Evolutionary conservation across 2,797 vertebrate genomes (phyloP).

Genomic region (Peromyscus attwateri): DNA sequence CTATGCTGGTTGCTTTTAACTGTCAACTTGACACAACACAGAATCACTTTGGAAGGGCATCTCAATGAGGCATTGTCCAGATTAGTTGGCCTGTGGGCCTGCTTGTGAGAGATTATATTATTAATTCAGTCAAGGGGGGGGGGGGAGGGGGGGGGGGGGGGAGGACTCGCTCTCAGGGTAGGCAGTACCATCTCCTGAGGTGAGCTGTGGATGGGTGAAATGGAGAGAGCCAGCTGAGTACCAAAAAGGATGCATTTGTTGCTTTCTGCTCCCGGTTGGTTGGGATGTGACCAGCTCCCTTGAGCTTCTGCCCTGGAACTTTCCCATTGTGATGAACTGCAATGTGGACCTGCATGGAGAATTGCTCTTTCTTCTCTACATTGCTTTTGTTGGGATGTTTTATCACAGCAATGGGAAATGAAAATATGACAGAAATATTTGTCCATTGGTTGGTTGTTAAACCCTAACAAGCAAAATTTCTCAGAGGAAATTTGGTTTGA

Average conservation of each 20-base stretch:
- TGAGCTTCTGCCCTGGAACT: neutral
- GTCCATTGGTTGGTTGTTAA: neutral
- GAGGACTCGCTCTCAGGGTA: neutral
- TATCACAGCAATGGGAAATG: neutral
- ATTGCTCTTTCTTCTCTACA: neutral
- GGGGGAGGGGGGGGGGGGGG: no score
- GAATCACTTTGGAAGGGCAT: neutral
- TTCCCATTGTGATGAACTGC: neutral
- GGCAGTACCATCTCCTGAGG: neutral
- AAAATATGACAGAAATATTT: neutral
- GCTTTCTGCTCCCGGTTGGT: neutral
- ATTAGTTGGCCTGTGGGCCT: neutral
- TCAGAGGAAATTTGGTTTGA: constrained; percentile 15
- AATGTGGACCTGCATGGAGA: neutral
- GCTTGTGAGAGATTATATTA: neutral
- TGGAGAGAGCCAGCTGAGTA: neutral
- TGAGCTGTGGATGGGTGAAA: neutral
- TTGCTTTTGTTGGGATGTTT: neutral
- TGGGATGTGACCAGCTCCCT: neutral
- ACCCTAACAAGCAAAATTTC: neutral
- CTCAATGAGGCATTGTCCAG: neutral
- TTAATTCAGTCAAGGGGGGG: neutral
- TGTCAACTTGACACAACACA: neutral
- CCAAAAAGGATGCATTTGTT: neutral
- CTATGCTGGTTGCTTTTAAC: neutral